Evolutionary conservation across 2,888 invertebrate species (phyloP).

Genomic region (Amphipyra tragopoginis): DNA sequence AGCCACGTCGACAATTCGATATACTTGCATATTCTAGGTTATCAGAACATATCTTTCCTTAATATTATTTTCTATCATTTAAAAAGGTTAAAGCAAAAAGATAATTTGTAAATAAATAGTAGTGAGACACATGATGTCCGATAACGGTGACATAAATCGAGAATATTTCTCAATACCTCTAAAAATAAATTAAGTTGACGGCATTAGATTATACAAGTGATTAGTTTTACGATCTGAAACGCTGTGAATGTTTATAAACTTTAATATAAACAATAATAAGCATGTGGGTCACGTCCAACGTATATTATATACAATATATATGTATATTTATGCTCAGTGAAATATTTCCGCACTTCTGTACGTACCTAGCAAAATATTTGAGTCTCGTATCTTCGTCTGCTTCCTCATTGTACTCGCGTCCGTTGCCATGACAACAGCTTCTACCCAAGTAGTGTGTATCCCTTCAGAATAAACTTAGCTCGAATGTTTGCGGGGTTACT

Average conservation of each 20-base stretch:
- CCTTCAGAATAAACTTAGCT: neutral
- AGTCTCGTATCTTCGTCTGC: neutral
- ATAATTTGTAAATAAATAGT: constrained; percentile 21
- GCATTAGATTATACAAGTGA: constrained; percentile 20
- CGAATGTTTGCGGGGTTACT: neutral
- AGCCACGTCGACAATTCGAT: no score
- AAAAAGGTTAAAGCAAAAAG: constrained; percentile 10
- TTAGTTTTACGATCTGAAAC: constrained; percentile 31
- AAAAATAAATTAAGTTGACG: constrained; percentile 16
- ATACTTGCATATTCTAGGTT: neutral
- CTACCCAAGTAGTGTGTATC: neutral
- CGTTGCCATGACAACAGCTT: constrained; percentile 9
- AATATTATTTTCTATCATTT: constrained; percentile 13
- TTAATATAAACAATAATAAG: constrained; percentile 32
- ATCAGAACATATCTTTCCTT: constrained; percentile 2
- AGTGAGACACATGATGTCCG: constrained; percentile 19
- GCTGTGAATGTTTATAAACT: constrained; percentile 21
- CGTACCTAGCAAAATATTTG: constrained; percentile 25
- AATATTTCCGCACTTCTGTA: constrained; percentile 24
- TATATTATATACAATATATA: constrained; percentile 17
- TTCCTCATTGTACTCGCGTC: constrained; percentile 16
- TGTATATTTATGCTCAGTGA: constrained; percentile 19
- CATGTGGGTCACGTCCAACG: constrained; percentile 34
- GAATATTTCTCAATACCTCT: constrained; percentile 27
- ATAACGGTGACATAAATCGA: constrained; percentile 15